These are phyloP conservation scores for Chorisops tibialis DNA, from an alignment of 2,888 invertebrate genomes.

Conservation along the genomic window DNA sequence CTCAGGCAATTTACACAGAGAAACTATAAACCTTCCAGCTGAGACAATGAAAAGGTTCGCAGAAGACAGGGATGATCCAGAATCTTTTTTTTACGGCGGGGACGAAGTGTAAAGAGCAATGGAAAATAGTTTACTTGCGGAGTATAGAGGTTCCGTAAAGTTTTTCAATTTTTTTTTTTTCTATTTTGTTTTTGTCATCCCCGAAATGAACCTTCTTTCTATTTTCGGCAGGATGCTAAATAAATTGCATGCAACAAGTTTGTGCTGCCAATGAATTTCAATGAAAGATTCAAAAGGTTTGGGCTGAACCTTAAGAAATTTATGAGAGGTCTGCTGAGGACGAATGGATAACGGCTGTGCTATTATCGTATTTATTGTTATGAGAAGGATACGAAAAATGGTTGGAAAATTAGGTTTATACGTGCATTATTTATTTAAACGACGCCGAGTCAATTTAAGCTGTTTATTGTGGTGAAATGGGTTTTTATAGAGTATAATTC, in stretches of 20 bases:
- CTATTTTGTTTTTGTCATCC: neutral
- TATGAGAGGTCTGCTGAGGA: constrained; percentile 17
- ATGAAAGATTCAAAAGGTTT: constrained; percentile 24
- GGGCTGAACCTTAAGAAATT: constrained; percentile 21
- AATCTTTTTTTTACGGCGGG: neutral
- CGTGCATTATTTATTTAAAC: constrained; percentile 4
- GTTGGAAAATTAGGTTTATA: constrained; percentile 8
- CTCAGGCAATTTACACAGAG: neutral
- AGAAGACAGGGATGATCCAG: neutral
- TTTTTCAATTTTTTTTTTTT: no score
- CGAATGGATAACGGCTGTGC: neutral
- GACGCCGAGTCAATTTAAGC: neutral
- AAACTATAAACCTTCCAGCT: neutral
- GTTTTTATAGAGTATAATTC: constrained; percentile 5
- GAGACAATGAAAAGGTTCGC: constrained; percentile 10
- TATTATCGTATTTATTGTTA: constrained; percentile 21
- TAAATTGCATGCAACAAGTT: constrained; percentile 29
- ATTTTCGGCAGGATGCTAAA: neutral
- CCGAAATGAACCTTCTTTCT: neutral
- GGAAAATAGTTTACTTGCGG: no score
- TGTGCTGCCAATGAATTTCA: constrained; percentile 20
- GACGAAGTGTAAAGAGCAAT: no score
- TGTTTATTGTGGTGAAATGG: constrained; percentile 6
- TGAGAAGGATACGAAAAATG: neutral
- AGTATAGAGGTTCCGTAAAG: no score